Evolutionary conservation across 1,140 invertebrate species (phyloP), one percentile per base, ranked within the genome.

Genomic region (Leptinotarsa lineolata): DNA sequence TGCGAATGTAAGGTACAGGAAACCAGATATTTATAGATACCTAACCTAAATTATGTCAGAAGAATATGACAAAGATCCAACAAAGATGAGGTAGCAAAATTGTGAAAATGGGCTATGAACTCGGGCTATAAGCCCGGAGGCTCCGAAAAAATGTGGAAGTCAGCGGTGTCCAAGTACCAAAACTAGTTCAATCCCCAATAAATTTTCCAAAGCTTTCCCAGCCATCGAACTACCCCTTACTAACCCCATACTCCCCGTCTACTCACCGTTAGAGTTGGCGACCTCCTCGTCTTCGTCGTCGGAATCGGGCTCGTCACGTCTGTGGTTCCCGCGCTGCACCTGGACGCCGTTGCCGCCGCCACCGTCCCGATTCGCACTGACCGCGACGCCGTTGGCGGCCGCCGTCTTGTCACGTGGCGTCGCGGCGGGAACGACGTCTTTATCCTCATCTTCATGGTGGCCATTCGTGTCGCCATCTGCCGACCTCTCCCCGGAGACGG

Each of bases 401-500:
- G 72, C 78, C 70, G 72, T 71, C 13, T 65, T 72, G 66, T 66
- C 45, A 22, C 70, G 61, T 63, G 74, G 74, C 70, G 72, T 70
- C 75, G 66, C 69, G 66, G 70, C 74, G 76, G 63, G 75, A 78
- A 72, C 76, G 24, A 68, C 72, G 74, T 68, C 68, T 69, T 76
- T 72, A 80, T 79, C 74, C 78, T 54, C 48, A 79, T 72, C 74
- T 73, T 79, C 63, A 77, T 75, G 72, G 75, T 70, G 66, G 76
- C 79, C 76, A 76, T 76, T 83, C 83, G 48, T 79, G 80, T 76
- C 65, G 81, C 82, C 79, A 84, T 84, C 85, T 86, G 85, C 76
- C 81, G 83, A 46, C 73, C 69, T 61, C 70, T 58, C 22, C 61
- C 73, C 77, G 59, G 72, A 54, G 71, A 70, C 74, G 70, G 78